phyloP scores from a whole-genome alignment of 92 coral and sea anemone genomes.

The Siderastrea siderea region DNA sequence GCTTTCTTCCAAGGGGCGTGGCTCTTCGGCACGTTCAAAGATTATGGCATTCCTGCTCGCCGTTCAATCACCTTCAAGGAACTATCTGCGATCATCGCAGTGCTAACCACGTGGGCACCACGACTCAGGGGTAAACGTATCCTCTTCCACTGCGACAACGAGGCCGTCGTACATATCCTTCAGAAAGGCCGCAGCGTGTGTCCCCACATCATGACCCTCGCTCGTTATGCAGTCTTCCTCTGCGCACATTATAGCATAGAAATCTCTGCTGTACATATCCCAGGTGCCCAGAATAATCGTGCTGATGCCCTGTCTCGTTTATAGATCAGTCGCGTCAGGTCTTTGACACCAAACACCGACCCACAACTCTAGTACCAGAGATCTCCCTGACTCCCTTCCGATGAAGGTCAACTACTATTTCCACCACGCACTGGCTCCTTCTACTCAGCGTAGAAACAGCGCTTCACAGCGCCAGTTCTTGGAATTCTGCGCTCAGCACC shows the following conservation, averaged over 20 bases:
- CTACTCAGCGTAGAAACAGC: neutral
- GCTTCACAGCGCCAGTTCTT: neutral
- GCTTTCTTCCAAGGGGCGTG: neutral
- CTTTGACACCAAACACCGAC: neutral
- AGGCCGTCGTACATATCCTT: neutral
- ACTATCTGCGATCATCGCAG: neutral
- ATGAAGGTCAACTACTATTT: neutral
- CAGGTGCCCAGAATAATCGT: neutral
- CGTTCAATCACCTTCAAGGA: neutral
- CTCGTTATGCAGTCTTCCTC: neutral
- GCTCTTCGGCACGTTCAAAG: neutral
- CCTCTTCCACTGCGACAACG: neutral
- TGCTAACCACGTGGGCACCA: neutral
- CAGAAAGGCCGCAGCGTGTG: neutral
- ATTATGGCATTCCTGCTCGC: neutral
- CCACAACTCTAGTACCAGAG: neutral
- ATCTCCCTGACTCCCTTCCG: neutral
- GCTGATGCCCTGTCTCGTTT: neutral
- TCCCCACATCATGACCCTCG: slow-evolving; percentile 9
- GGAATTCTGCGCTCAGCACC: neutral
- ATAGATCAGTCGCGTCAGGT: neutral
- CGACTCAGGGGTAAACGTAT: neutral
- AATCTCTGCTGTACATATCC: neutral
- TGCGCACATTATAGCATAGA: neutral
- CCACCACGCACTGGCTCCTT: neutral